A percentile compares a stretch with the other conserved stretches of the same genome.
Conservation (phyloP, 2,113 vertebrate species). For the Seriola quinqueradiata region DNA sequence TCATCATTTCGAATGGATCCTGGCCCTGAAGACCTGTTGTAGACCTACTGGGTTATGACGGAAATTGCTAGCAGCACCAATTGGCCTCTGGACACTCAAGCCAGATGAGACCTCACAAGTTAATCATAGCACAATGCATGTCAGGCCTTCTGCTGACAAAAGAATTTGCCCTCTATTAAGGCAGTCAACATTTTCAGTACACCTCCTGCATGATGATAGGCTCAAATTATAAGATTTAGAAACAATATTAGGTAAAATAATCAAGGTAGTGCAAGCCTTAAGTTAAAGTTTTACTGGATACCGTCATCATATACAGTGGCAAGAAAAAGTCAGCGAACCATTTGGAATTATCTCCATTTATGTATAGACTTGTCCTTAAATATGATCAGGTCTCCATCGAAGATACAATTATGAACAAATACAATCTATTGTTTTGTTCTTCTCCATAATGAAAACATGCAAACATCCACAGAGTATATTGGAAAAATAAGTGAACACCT, state of each 20-base stretch:
- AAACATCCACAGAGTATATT: no score
- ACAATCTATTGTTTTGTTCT: no score
- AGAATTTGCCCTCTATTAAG: conserved; percentile 32
- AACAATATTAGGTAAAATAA: not conserved
- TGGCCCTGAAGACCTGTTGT: conserved; percentile 48
- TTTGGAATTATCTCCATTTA: no score
- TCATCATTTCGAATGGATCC: conserved; percentile 65
- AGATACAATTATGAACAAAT: no score
- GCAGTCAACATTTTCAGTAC: not conserved
- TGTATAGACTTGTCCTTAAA: no score
- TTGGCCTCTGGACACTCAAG: conserved; percentile 62
- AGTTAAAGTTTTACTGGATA: not conserved
- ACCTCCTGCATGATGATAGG: conserved; percentile 1
- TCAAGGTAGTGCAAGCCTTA: not conserved
- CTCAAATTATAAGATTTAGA: not conserved
- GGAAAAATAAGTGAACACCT: no score
- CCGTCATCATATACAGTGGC: no score
- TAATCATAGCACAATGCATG: conserved; percentile 66
- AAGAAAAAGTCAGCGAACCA: no score
- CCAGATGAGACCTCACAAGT: conserved; percentile 66
- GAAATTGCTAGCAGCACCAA: conserved; percentile 70
- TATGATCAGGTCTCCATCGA: no score
- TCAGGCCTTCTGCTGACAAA: conserved; percentile 52
- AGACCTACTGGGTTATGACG: conserved; percentile 55
- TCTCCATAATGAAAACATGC: no score